Evolutionary conservation across 2,888 invertebrate genomes (phyloP).

Genomic region (Pyrocoelia pectoralis): DNA sequence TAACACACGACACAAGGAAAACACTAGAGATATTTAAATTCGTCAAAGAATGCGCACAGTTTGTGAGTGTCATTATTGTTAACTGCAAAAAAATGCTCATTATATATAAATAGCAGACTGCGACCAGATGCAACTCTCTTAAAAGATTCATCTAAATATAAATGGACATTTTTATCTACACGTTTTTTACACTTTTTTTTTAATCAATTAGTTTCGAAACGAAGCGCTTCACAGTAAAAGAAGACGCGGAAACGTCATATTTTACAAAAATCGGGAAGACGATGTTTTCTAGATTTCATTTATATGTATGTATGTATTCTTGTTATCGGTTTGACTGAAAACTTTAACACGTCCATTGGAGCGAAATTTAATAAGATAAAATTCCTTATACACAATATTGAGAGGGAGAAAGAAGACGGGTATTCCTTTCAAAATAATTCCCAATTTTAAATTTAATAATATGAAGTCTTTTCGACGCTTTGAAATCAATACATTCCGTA

Average conservation of each 20-base stretch:
- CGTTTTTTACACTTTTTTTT: too few relatives aligned
- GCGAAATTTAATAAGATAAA: not conserved
- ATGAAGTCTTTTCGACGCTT: too few relatives aligned
- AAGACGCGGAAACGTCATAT: too few relatives aligned
- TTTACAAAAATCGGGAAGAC: too few relatives aligned
- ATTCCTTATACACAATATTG: not conserved
- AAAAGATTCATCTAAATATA: not conserved
- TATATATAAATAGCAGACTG: not conserved
- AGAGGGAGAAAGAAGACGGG: not conserved
- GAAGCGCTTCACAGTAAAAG: too few relatives aligned
- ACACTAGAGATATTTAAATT: not conserved
- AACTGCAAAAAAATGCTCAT: not conserved
- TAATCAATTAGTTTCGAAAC: too few relatives aligned
- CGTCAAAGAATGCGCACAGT: not conserved
- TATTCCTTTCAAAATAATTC: not conserved
- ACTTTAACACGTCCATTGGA: not conserved
- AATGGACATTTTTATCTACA: not conserved
- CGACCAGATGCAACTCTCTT: not conserved
- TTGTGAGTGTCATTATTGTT: not conserved
- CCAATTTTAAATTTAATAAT: not conserved
- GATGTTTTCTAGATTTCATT: not conserved
- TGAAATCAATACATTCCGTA: too few relatives aligned
- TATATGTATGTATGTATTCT: not conserved
- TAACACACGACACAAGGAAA: not conserved
- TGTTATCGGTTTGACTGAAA: not conserved